These are phyloP conservation scores for Mesorhabditis spiculigera DNA, from an alignment of 2,888 invertebrate genomes.

Conservation along the genomic window DNA sequence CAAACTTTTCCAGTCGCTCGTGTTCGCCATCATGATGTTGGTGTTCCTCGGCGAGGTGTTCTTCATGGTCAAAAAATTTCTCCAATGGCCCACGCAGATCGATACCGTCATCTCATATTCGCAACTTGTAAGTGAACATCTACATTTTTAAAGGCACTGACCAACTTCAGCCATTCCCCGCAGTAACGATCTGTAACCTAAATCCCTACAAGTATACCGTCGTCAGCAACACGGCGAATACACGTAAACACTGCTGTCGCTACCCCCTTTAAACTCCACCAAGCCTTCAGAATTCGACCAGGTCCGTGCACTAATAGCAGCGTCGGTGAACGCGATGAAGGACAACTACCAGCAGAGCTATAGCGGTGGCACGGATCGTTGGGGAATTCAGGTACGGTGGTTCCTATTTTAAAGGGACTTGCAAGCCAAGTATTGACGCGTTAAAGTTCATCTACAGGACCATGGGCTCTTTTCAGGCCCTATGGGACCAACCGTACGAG, in stretches of 20 bases:
- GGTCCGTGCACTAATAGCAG: conserved; percentile 17
- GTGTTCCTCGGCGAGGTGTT: conserved; percentile 33
- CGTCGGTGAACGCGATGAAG: conserved; percentile 15
- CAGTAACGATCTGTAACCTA: conserved; percentile 40
- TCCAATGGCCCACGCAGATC: conserved; percentile 30
- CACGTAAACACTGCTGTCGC: not conserved
- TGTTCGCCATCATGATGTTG: conserved; percentile 25
- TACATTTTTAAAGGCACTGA: not conserved
- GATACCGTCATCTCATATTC: conserved; percentile 31
- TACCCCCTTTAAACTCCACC: too few species aligned
- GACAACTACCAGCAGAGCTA: not conserved
- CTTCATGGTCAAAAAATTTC: conserved; percentile 31
- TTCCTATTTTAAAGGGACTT: too few species aligned
- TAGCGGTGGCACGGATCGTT: not conserved
- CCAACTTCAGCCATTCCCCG: conserved; percentile 28
- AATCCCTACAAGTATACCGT: conserved; percentile 35
- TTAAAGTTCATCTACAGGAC: too few species aligned
- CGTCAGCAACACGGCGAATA: conserved; percentile 12
- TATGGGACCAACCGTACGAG: conserved; percentile 18
- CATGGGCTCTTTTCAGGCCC: conserved; percentile 13
- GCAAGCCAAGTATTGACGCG: too few species aligned
- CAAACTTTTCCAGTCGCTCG: conserved; percentile 27
- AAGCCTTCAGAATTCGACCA: not conserved
- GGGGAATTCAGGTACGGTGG: not conserved
- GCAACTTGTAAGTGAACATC: conserved; percentile 21